Evolutionary conservation across 2,113 vertebrate species (phyloP), one percentile per base, ranked within the genome.

Genomic region (Chaetops frenatus): DNA sequence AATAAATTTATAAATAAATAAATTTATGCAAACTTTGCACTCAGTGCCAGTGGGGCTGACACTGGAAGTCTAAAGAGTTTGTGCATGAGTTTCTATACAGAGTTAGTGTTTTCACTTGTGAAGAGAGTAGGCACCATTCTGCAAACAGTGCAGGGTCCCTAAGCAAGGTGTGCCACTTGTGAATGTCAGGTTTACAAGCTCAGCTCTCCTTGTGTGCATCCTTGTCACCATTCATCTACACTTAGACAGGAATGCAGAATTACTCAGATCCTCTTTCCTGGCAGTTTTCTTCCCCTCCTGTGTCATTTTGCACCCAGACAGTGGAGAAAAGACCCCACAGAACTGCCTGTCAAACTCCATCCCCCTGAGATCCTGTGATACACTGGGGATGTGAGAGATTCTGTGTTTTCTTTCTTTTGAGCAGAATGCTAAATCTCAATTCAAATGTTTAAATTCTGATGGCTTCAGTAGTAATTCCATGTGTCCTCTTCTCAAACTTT

Each of bases 61-160:
- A 25, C 5, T 31, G n/a, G 31, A 65, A 61, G 8, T 15, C 15
- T 61, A 3, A 51, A 54, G 23, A 53, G 5, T 40, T 14, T 35
- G 28, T 54, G n/a, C 1, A 0, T 23, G 53, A 6, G 2, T 73
- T 76, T 90, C 40, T 69, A 57, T 53, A 15, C 38, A 65, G 27
- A 58, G 19, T 67, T n/a, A 15, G 9, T 61, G 7, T 12, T 76
- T 57, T 31, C 10, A 16, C 27, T 57, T 1, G 0, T 23, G 45
- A 44, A 36, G 17, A 69, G 19, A 20, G n/a, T 0, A 31, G 28
- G 4, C 24, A 57, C 24, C 0, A 29, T 42, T 67, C 13, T 74
- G 51, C 44, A 51, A 47, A 22, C 0, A 12, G 5, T 9, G 4
- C 28, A 17, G 54, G 22, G 7, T 48, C 53, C 3, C 1, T 4